Base-by-base conservation (phyloP, 92 coral and sea anemone genomes). In the Zoanthus gigantus region DNA sequence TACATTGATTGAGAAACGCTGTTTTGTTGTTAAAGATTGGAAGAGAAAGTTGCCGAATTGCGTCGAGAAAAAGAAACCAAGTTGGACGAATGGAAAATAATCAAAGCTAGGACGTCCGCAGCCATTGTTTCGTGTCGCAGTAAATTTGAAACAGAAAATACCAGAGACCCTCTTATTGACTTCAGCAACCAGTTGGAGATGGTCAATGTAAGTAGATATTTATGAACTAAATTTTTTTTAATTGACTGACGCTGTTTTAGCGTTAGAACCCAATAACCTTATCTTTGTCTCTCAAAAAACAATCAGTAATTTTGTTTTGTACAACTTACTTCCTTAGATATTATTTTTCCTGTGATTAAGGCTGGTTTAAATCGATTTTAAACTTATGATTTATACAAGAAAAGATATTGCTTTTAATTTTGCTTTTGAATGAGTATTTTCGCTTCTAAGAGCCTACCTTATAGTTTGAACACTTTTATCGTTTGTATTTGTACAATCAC, bases 41-140 rank as follows among this genome's bases (percentile, higher is more conserved):
- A 44, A 45, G 42, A 80, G 1, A 65, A 23, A 80, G 74, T 80
- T 80, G 74, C 54, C 44, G 74, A 80, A 16, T 17, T 80, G 30
- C 16, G 63, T 28, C 12, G 18, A 23, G 84, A 61, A 5, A 80
- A 45, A 45, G 63, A 11, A 52, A 60, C 84, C 13, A 80, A 80
- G 72, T 34, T 80, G 10, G 63, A 18, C 74, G 42, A 80, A 17
- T 80, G 84, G 84, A 48, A 63, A 9, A 37, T 11, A 29, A 67
- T 44, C 18, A 80, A 80, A 63, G 17, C 57, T 11, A 65, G 63
- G 23, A 37, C 84, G 13, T 32, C 68, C 3, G 57, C 74, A 34
- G 56, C 74, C 58, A 61, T 80, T 45, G 34, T 5, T 7, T 15
- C 5, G 44, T 80, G 84, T 80, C 74, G 84, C 58, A 10, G 31